Conservation (phyloP, 2,797 vertebrate species). For the Muscicapa striata region DNA sequence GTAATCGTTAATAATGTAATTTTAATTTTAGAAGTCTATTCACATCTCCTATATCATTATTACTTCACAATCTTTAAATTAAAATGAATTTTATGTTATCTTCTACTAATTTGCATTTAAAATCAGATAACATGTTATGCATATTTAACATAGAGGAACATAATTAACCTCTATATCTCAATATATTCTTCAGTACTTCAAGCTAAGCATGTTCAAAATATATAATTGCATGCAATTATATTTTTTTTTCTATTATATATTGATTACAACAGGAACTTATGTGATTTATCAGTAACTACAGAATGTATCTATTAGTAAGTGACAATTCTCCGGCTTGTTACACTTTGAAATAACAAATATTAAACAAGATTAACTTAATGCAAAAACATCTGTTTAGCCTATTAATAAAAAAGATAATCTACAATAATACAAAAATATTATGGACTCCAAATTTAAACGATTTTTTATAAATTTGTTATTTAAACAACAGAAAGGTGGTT, state of each 20-base stretch:
- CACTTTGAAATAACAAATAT: not conserved
- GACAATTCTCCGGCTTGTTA: not conserved
- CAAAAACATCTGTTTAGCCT: not conserved
- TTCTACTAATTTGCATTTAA: slow-evolving; percentile 50
- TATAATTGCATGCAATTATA: slow-evolving; percentile 40
- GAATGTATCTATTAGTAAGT: not conserved
- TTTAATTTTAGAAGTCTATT: slow-evolving; percentile 43
- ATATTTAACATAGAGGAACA: slow-evolving; percentile 43
- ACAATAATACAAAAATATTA: not conserved
- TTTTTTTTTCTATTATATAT: not conserved
- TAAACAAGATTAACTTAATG: not conserved
- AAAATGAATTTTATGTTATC: slow-evolving; percentile 46
- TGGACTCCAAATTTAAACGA: not conserved
- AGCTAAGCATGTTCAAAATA: slow-evolving; percentile 12
- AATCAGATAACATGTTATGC: slow-evolving; percentile 52
- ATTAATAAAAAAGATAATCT: not conserved
- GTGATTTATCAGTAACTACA: not conserved
- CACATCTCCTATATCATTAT: slow-evolving; percentile 19
- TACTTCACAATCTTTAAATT: slow-evolving; percentile 37
- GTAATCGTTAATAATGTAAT: slow-evolving; percentile 3
- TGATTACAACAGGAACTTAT: not conserved
- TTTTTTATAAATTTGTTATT: not conserved
- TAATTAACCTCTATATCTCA: slow-evolving; percentile 59
- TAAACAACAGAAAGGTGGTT: not conserved
- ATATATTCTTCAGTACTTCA: slow-evolving; percentile 12